phyloP scores from a whole-genome alignment of 2,113 vertebrate genomes.

The Ptilorrhoa leucosticta region DNA sequence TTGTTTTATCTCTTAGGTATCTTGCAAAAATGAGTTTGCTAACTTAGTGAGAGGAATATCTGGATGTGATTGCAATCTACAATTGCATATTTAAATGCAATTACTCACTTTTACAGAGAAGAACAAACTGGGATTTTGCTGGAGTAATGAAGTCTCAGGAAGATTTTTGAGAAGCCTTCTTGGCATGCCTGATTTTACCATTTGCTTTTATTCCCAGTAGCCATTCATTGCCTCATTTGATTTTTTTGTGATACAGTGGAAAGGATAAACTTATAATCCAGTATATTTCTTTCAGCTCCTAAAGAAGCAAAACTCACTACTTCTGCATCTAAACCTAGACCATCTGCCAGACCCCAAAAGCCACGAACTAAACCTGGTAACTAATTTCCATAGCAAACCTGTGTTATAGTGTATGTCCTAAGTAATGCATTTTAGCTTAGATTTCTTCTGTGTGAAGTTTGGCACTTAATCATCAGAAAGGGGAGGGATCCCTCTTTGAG shows the following conservation, averaged over 20 bases:
- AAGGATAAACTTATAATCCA: constrained; percentile 12
- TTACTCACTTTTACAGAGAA: neutral
- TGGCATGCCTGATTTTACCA: neutral
- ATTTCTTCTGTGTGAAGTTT: neutral
- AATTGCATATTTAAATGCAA: neutral
- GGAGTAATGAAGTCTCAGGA: neutral
- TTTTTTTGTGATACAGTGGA: neutral
- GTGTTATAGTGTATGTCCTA: neutral
- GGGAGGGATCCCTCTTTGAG: neutral
- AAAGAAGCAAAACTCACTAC: constrained; percentile 57
- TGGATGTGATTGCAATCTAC: neutral
- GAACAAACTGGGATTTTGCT: neutral
- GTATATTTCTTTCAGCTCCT: constrained; percentile 73
- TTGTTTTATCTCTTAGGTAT: neutral
- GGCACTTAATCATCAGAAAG: neutral
- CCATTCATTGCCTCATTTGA: neutral
- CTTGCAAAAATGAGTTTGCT: neutral
- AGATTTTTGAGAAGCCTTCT: neutral
- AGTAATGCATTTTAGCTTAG: neutral
- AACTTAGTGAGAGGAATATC: neutral
- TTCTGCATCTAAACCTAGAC: constrained; percentile 68
- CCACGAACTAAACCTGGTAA: constrained; percentile 69
- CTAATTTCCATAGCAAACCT: neutral
- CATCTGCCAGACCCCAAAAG: constrained; percentile 36
- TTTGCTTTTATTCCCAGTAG: neutral